These are phyloP conservation scores for Sterrhoptilus dennistouni DNA, from an alignment of 2,113 vertebrate genomes.

Conservation along the genomic window DNA sequence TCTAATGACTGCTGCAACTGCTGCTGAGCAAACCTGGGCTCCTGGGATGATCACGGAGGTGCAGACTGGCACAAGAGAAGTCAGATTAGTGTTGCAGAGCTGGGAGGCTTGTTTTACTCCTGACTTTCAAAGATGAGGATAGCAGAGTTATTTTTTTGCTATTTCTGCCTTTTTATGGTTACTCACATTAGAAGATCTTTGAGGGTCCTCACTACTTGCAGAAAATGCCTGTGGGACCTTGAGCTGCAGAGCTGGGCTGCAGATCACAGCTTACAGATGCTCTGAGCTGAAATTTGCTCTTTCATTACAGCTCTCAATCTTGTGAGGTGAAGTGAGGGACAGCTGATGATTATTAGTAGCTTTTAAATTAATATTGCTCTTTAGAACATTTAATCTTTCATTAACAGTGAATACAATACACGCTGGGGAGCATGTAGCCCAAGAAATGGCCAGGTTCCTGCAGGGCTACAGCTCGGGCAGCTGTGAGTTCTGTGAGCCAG, in stretches of 20 bases:
- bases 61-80: neutral
- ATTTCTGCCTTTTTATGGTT: neutral
- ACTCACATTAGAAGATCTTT: neutral
- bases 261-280: neutral
- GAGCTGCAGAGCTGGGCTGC: neutral
- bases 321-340: neutral
- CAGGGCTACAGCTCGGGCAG: neutral
- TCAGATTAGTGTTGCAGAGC: neutral
- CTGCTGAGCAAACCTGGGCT: neutral
- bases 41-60: neutral
- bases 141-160: neutral
- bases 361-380: slow-evolving; percentile 43
- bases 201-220: neutral
- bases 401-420: neutral
- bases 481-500: neutral
- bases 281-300: neutral
- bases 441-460: fast-evolving
- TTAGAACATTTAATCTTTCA: neutral
- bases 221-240: neutral
- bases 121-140: neutral
- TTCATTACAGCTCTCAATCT: neutral
- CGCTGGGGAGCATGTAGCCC: neutral
- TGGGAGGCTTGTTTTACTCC: neutral
- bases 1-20: neutral
- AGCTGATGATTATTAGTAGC: neutral